These are phyloP conservation scores for Oncorhynchus gorbuscha DNA, from an alignment of 2,113 vertebrate species.

Conservation along the genomic window DNA sequence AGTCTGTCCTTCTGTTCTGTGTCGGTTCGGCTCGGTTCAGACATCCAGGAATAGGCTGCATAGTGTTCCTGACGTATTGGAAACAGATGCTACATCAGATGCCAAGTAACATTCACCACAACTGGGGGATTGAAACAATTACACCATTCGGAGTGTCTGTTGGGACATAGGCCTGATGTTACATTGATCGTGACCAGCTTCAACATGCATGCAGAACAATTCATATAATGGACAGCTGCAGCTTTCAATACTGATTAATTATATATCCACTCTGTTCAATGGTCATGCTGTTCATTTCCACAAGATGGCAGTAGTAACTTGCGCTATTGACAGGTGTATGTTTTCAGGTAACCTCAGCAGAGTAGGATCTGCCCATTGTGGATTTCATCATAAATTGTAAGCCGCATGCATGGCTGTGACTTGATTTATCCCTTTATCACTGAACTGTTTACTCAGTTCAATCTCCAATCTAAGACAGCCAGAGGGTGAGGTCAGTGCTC, in stretches of 20 bases:
- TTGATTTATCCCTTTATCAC: too few relatives aligned
- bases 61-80: slow-evolving; percentile 12
- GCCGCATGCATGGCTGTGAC: too few relatives aligned
- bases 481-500: not conserved
- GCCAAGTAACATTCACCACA: slow-evolving; percentile 38
- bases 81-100: slow-evolving; percentile 63
- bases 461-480: too few relatives aligned
- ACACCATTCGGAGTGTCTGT: slow-evolving; percentile 31
- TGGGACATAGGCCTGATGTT: slow-evolving; percentile 49
- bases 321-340: not conserved
- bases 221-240: slow-evolving; percentile 39
- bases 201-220: slow-evolving; percentile 28
- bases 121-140: slow-evolving; percentile 47
- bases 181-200: slow-evolving; percentile 54
- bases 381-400: too few relatives aligned
- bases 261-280: not conserved
- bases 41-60: slow-evolving; percentile 23
- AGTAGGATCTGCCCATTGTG: not conserved
- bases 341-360: not conserved
- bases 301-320: slow-evolving; percentile 1
- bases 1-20: slow-evolving; percentile 35
- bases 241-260: slow-evolving; percentile 28
- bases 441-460: not conserved
- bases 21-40: slow-evolving; percentile 43
- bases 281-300: not conserved